Evolutionary conservation across 2,113 vertebrate genomes (phyloP).

Genomic region (Oryzias celebensis): DNA sequence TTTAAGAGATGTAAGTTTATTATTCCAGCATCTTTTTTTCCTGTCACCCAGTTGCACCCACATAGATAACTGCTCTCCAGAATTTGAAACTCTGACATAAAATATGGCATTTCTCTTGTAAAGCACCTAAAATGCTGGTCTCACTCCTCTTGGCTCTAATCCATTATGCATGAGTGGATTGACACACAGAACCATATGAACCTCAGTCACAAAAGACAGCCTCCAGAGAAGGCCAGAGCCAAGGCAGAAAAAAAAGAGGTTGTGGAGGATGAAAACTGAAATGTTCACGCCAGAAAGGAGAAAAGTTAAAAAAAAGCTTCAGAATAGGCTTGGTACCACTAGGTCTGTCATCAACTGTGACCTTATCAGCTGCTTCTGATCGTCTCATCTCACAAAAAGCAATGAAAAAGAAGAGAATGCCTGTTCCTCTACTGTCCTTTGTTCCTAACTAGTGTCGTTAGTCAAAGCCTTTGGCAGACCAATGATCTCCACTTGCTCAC

Average conservation of each 20-base stretch:
- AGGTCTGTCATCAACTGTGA: background rate
- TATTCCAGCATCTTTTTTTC: background rate
- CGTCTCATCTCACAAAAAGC: slow-evolving; percentile 3
- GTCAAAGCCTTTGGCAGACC: slow-evolving; percentile 43
- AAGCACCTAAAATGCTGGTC: slow-evolving; percentile 23
- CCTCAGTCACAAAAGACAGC: slow-evolving; percentile 31
- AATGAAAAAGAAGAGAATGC: background rate
- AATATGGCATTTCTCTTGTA: slow-evolving; percentile 8
- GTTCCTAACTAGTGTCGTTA: slow-evolving; percentile 38
- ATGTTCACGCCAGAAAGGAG: background rate
- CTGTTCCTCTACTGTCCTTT: background rate
- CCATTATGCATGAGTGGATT: slow-evolving; percentile 53
- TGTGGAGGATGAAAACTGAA: background rate
- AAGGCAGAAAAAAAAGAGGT: slow-evolving; percentile 25
- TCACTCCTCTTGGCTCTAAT: slow-evolving; percentile 30
- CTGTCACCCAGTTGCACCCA: background rate
- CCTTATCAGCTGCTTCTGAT: slow-evolving; percentile 38
- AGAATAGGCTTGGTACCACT: slow-evolving; percentile 10
- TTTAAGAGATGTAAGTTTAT: too few relatives aligned
- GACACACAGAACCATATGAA: slow-evolving; percentile 37
- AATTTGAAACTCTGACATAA: background rate
- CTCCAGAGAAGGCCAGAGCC: slow-evolving; percentile 30
- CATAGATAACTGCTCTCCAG: background rate
- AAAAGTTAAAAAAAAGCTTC: background rate
- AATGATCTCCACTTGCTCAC: slow-evolving; percentile 24